Conservation (phyloP, 2,797 vertebrate species). For the Tenualosa thibaudeaui region DNA sequence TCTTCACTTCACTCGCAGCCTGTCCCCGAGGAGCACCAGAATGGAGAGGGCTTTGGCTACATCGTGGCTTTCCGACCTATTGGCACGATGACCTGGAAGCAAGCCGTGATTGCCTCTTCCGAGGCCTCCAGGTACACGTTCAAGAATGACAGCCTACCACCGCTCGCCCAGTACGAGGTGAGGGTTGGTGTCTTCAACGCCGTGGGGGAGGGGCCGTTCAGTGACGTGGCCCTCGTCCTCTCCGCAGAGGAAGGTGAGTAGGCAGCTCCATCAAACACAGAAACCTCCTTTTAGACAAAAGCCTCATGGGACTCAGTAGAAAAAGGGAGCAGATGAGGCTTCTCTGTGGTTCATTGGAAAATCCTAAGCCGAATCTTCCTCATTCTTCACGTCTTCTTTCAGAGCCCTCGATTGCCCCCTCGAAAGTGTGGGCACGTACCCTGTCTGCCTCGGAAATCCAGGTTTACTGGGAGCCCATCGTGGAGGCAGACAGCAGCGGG, state of each 20-base stretch:
- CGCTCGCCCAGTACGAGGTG: slow-evolving; percentile 84
- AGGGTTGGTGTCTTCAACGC: slow-evolving; percentile 86
- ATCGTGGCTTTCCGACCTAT: slow-evolving; percentile 78
- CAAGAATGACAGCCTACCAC: slow-evolving; percentile 78
- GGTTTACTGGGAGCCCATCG: slow-evolving; percentile 81
- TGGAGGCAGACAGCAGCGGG: slow-evolving; percentile 70
- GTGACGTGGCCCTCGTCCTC: slow-evolving; percentile 69
- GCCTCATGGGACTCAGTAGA: background rate
- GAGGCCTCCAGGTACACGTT: slow-evolving; percentile 82
- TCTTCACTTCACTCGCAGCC: slow-evolving; percentile 65
- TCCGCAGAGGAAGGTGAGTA: slow-evolving; percentile 85
- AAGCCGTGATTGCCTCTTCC: slow-evolving; percentile 76
- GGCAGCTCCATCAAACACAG: background rate
- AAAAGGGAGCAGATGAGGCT: background rate
- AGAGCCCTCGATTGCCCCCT: slow-evolving; percentile 78
- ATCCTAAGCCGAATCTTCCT: background rate
- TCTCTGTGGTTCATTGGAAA: background rate
- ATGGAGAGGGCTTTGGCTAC: slow-evolving; percentile 86
- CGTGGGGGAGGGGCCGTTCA: slow-evolving; percentile 81
- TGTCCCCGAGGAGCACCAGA: slow-evolving; percentile 85
- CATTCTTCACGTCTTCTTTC: background rate
- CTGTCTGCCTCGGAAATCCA: slow-evolving; percentile 80
- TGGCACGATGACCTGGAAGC: slow-evolving; percentile 79
- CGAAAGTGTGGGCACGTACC: slow-evolving; percentile 66
- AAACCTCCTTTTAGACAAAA: background rate